Conservation (phyloP, 2,797 vertebrate genomes). For the Syngnathus acus region DNA sequence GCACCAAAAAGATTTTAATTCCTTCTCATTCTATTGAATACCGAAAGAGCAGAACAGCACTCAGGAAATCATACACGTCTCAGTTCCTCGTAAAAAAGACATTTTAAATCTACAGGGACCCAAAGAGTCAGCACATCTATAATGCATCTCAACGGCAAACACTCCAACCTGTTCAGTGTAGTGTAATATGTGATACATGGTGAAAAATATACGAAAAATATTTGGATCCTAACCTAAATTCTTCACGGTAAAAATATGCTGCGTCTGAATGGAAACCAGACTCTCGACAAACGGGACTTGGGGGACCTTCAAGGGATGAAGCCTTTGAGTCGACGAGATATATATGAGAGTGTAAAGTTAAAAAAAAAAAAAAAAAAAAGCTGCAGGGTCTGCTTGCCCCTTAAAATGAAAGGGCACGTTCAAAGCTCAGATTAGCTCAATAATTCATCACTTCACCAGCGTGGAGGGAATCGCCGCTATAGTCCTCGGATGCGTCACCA, state of each 20-base stretch:
- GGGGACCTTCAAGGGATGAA: background rate
- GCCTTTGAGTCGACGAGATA: conserved; percentile 13
- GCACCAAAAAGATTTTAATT: background rate
- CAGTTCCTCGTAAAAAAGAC: background rate
- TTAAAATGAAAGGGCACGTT: conserved; percentile 34
- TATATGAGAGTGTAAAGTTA: conserved; percentile 23
- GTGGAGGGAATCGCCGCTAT: conserved; percentile 12
- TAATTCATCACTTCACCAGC: conserved; percentile 45
- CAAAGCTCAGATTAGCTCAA: conserved; percentile 36
- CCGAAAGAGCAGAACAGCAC: background rate
- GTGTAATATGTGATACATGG: background rate
- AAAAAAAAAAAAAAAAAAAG: conserved; percentile 19
- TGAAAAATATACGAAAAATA: background rate
- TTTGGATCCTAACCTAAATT: background rate
- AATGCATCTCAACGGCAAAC: background rate
- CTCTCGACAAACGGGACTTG: background rate
- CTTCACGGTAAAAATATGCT: background rate
- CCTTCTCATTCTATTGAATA: background rate
- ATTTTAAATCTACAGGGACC: background rate
- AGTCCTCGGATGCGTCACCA: conserved; percentile 2
- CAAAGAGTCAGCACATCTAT: background rate
- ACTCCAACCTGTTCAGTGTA: background rate
- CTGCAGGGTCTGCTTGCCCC: conserved; percentile 27
- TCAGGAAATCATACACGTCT: background rate
- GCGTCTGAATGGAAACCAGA: background rate